Percentiles rank a stretch among this genome's conserved stretches.
These are phyloP conservation scores for Amaurobius ferox DNA, from an alignment of 2,888 invertebrate species.

Conservation along the genomic window DNA sequence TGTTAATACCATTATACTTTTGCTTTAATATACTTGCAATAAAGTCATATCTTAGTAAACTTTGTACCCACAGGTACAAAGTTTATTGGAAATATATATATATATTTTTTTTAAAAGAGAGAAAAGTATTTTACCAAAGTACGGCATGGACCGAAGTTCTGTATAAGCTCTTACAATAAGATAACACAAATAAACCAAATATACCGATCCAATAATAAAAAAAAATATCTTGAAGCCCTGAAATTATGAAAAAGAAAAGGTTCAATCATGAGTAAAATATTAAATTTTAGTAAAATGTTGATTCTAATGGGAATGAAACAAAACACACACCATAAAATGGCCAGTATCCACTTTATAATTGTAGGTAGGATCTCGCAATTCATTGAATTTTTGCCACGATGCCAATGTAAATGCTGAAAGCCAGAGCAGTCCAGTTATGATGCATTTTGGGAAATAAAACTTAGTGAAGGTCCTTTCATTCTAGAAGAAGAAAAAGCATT, in stretches of 20 bases:
- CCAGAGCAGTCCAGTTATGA: constrained; percentile 92
- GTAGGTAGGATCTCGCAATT: constrained; percentile 92
- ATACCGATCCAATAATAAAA: constrained; percentile 89
- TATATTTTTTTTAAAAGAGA: too few relatives aligned
- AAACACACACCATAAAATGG: constrained; percentile 86
- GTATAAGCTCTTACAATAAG: constrained; percentile 93
- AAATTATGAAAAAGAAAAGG: not conserved
- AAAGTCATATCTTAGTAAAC: too few relatives aligned
- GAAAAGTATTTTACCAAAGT: constrained; percentile 87
- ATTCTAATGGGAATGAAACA: not conserved
- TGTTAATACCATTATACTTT: too few relatives aligned
- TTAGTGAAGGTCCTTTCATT: constrained; percentile 90
- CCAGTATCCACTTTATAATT: constrained; percentile 90
- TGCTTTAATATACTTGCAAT: too few relatives aligned
- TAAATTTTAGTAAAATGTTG: not conserved
- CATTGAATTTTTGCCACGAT: constrained; percentile 93
- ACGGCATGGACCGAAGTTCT: constrained; percentile 96
- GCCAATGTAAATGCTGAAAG: constrained; percentile 89
- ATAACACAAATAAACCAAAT: constrained; percentile 89
- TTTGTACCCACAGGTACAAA: too few relatives aligned
- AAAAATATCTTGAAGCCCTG: constrained; percentile 95
- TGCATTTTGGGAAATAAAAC: constrained; percentile 93
- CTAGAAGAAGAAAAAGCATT: constrained; percentile 80
- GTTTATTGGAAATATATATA: too few relatives aligned
- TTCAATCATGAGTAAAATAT: not conserved